These are phyloP conservation scores for Drosophila nebulosa DNA, from an alignment of 1,140 invertebrate species.

Conservation along the genomic window DNA sequence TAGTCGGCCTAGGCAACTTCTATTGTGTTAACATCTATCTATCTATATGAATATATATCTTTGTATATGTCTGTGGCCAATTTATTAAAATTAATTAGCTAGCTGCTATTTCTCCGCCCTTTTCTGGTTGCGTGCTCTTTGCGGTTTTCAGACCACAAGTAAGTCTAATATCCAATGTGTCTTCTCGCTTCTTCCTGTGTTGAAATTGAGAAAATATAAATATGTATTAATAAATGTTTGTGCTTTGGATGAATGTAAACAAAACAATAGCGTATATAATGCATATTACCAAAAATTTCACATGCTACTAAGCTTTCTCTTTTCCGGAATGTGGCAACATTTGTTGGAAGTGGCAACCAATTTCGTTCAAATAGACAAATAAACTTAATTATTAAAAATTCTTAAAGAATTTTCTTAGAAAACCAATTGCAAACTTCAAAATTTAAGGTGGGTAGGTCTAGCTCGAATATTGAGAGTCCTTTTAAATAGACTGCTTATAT, in stretches of 20 bases:
- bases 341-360: too few species aligned
- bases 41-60: constrained; percentile 2
- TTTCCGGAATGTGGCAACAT: too few species aligned
- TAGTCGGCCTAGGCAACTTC: constrained; percentile 21
- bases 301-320: neutral
- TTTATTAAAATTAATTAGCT: constrained; percentile 79
- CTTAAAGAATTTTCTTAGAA: too few species aligned
- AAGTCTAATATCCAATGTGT: neutral
- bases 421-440: too few species aligned
- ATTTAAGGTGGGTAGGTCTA: too few species aligned
- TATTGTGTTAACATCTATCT: constrained; percentile 24
- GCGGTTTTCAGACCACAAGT: constrained; percentile 31
- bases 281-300: neutral
- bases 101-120: constrained; percentile 44
- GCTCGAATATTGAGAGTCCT: too few species aligned
- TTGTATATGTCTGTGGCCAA: constrained; percentile 51
- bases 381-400: too few species aligned
- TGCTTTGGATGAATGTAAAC: neutral
- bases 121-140: constrained; percentile 13
- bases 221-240: neutral
- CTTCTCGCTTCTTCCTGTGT: neutral
- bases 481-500: too few species aligned
- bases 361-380: too few species aligned
- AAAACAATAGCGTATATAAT: neutral
- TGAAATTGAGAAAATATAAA: neutral